Base-by-base conservation (phyloP, 2,888 invertebrate genomes). In the Ochropleura plecta region DNA sequence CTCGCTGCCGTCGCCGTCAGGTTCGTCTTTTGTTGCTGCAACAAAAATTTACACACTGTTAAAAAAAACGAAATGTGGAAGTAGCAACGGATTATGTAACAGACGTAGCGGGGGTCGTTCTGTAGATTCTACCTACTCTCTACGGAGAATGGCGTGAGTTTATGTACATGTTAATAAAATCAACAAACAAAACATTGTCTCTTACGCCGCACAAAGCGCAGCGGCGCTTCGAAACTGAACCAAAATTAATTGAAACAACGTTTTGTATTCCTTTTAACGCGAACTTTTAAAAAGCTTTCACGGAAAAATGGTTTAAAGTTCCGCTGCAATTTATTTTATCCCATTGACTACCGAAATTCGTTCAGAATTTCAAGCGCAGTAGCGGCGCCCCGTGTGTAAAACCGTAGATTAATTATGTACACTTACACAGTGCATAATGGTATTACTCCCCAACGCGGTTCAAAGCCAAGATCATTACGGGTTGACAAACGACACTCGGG, bases 1-100 rank as follows among this genome's bases (percentile, higher is more conserved):
- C 88, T 95, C 95, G 73, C 94, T 91, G 55, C 89, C 85, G 88
- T 95, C 96, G 89, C 94, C 97, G 98, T 96, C 98, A 97, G 97
- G 98, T 97, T 99, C 99, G 97, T 99, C 99, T 97, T 99, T 98
- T 93, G 99, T 98, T 92, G 99, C 99, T 99, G 97, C 48, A 98
- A 97, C 95, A 93, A 95, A 62, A 64, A 75, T 51, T 16, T 57
- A 65, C 12, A 76, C 40, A 67, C 40, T 57, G 67, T 76, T 62
- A 49, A 42, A 16, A 18, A 20, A 46, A 44, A n/a, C 10, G 0
- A 44, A 60, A 57, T 57, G 8, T 30, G 16, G 30, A 59, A 40
- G 16, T 4, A 59, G 44, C 60, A 44, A 44, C n/a, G 16, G 10
- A n/a, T 9, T 57, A 30, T 57, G 30, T 4, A 55, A 12, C 2